phyloP scores from a whole-genome alignment of 2,797 vertebrate genomes.

The Sparus aurata region DNA sequence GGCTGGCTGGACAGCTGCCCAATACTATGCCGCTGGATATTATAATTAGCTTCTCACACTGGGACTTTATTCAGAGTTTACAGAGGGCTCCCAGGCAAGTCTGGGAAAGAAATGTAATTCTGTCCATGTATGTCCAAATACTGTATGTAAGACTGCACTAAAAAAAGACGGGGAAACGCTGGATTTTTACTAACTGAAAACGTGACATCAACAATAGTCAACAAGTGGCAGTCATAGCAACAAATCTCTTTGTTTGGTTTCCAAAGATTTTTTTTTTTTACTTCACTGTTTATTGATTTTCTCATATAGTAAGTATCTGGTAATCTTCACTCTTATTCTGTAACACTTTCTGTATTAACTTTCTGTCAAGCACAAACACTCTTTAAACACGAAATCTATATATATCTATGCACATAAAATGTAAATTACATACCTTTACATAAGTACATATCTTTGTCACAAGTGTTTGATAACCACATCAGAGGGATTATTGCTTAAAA shows the following conservation, averaged over 20 bases:
- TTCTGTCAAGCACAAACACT: not conserved
- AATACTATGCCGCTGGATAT: slow-evolving; percentile 55
- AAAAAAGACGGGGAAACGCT: not conserved
- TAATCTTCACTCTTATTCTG: not conserved
- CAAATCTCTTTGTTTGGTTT: not conserved
- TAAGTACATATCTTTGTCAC: no score
- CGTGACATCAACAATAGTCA: not conserved
- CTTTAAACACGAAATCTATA: not conserved
- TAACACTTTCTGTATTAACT: not conserved
- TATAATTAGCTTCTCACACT: slow-evolving; percentile 59
- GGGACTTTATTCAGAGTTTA: slow-evolving; percentile 41
- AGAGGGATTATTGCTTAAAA: no score
- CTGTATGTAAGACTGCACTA: not conserved
- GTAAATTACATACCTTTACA: no score
- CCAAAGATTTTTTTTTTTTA: not conserved
- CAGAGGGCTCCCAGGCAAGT: slow-evolving; percentile 26
- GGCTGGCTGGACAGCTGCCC: slow-evolving; percentile 54
- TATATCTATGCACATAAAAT: no score
- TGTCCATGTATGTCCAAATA: slow-evolving; percentile 28
- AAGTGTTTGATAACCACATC: no score
- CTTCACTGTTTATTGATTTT: not conserved
- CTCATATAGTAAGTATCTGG: not conserved
- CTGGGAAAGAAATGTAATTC: slow-evolving; percentile 46
- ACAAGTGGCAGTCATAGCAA: not conserved
- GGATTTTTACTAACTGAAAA: not conserved